A percentile compares a stretch with the other conserved stretches of the same genome.
Evolutionary conservation across 2,113 vertebrate species (phyloP).

Genomic region (Dromas ardeola): DNA sequence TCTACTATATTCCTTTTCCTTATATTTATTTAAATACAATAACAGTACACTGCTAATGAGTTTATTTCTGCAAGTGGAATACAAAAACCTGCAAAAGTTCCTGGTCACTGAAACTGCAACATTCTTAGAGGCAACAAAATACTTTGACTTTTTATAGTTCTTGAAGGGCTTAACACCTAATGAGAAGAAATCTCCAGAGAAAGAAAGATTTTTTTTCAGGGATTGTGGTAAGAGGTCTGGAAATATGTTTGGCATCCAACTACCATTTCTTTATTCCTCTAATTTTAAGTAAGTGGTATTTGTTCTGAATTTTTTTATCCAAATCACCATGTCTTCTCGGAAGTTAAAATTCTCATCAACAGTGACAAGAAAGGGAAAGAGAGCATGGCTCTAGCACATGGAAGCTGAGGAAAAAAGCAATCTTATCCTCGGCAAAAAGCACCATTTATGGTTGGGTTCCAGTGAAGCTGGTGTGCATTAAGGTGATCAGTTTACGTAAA

Average conservation of each 20-base stretch:
- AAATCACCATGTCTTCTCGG: background rate
- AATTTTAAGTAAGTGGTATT: background rate
- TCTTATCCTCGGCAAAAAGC: background rate
- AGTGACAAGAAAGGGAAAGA: background rate
- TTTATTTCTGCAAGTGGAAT: background rate
- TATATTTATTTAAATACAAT: background rate
- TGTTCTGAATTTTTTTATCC: background rate
- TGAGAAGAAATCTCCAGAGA: background rate
- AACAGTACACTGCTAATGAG: background rate
- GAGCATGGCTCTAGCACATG: background rate
- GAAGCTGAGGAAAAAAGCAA: background rate
- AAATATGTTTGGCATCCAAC: background rate
- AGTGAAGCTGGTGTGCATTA: background rate
- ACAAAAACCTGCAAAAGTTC: background rate
- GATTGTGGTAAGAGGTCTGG: background rate
- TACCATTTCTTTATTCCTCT: background rate
- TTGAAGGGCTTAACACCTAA: background rate
- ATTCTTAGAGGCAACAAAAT: background rate
- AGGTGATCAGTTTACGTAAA: background rate
- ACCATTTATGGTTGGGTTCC: background rate
- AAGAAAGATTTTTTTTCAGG: background rate
- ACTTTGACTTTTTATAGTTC: background rate
- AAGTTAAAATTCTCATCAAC: background rate
- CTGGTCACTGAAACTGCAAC: background rate
- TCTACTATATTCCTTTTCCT: background rate